phyloP scores from a whole-genome alignment of 1,140 invertebrate species.

The Zaprionus tsacasi region DNA sequence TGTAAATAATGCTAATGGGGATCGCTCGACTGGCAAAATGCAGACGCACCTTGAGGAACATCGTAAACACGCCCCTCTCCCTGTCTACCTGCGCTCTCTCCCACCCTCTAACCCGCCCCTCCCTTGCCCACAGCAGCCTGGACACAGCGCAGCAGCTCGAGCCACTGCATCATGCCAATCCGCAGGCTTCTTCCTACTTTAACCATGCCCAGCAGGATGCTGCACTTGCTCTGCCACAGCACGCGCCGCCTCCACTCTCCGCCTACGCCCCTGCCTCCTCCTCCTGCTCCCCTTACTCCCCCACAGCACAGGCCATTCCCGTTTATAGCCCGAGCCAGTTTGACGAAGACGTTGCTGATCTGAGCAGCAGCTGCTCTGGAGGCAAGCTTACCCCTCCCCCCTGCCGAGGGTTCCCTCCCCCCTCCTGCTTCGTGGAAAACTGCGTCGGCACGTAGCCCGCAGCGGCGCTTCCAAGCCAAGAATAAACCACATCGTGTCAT shows the following conservation, averaged over 20 bases:
- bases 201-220: slow-evolving; percentile 32
- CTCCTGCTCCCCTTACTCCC: not conserved
- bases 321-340: slow-evolving; percentile 42
- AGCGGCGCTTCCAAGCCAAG: slow-evolving; percentile 27
- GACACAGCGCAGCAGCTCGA: slow-evolving; percentile 8
- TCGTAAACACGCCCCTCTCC: slow-evolving; percentile 20
- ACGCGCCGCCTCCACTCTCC: slow-evolving; percentile 30
- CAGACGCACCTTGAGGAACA: slow-evolving; percentile 64
- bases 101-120: slow-evolving; percentile 9
- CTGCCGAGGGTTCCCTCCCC: not conserved
- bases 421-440: slow-evolving; percentile 16
- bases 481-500: slow-evolving; percentile 9
- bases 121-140: slow-evolving; percentile 20
- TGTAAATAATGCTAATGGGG: slow-evolving; percentile 77
- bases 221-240: slow-evolving; percentile 25
- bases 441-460: slow-evolving; percentile 35
- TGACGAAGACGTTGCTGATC: no score
- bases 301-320: slow-evolving; percentile 3
- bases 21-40: slow-evolving; percentile 59
- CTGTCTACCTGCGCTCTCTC: slow-evolving; percentile 12
- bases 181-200: slow-evolving; percentile 8
- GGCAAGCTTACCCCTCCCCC: slow-evolving; percentile 44
- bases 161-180: slow-evolving; percentile 3
- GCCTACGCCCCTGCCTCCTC: not conserved
- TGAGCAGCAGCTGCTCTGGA: slow-evolving; percentile 50